These are phyloP conservation scores for Malurus elegans DNA, from an alignment of 2,113 vertebrate genomes.

Conservation along the genomic window DNA sequence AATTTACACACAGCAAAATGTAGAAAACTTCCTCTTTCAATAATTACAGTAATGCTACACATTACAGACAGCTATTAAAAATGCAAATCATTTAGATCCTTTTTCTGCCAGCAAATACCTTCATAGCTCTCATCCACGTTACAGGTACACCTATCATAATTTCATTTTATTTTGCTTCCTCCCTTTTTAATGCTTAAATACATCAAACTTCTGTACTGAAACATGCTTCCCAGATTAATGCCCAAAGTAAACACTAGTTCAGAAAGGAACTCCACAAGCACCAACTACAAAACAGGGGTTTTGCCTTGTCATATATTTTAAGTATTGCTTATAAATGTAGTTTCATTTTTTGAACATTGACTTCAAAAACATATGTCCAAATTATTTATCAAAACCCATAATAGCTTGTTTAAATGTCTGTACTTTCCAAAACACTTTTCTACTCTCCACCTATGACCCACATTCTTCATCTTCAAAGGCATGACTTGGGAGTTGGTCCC, in stretches of 20 bases:
- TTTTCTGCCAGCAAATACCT: background rate
- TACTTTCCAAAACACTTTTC: background rate
- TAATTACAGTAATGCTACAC: background rate
- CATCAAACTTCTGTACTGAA: background rate
- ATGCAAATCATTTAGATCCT: background rate
- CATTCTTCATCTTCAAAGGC: background rate
- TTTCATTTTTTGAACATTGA: background rate
- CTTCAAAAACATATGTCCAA: background rate
- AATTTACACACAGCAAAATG: background rate
- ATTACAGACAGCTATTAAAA: background rate
- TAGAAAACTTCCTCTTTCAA: background rate
- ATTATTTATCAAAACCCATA: background rate
- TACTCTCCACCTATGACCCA: background rate
- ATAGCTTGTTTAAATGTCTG: background rate
- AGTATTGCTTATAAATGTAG: background rate
- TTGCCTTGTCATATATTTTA: background rate
- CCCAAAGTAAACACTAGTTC: background rate
- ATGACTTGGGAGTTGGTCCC: accelerated
- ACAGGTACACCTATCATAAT: background rate
- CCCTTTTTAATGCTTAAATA: background rate
- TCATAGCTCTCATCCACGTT: background rate
- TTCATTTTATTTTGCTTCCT: background rate
- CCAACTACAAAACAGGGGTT: background rate
- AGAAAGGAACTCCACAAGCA: background rate
- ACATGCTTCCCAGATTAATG: background rate